Evolutionary conservation across 2,888 invertebrate species (phyloP).

Genomic region (Tricholauxania praeusta): DNA sequence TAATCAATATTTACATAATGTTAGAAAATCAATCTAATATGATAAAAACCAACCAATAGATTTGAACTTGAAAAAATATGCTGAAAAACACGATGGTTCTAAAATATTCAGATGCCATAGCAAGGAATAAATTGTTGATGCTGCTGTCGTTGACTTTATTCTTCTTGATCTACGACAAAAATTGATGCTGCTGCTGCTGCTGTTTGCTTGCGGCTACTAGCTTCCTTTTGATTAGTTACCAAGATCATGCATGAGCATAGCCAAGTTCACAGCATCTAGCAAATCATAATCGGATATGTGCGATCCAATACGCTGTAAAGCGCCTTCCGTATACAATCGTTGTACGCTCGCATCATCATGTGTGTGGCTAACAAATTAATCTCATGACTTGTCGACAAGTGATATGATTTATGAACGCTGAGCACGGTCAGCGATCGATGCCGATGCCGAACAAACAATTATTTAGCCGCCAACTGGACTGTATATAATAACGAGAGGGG

Average conservation of each 20-base stretch:
- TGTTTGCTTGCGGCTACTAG: slow-evolving; percentile 5
- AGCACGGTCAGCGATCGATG: slow-evolving; percentile 57
- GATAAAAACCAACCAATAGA: too few relatives aligned
- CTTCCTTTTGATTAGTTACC: slow-evolving; percentile 15
- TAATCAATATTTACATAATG: too few relatives aligned
- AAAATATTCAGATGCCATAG: too few relatives aligned
- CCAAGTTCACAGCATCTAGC: background rate
- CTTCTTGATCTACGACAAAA: too few relatives aligned
- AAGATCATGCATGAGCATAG: background rate
- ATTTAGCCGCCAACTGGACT: background rate
- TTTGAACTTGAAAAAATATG: too few relatives aligned
- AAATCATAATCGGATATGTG: background rate
- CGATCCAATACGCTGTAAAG: background rate
- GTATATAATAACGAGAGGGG: background rate
- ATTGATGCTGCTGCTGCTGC: too few relatives aligned
- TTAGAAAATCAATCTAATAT: too few relatives aligned
- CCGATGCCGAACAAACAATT: background rate
- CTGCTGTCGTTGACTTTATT: too few relatives aligned
- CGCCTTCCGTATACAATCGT: slow-evolving; percentile 21
- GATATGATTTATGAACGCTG: slow-evolving; percentile 66
- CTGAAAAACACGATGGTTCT: too few relatives aligned
- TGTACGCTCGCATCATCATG: slow-evolving; percentile 42
- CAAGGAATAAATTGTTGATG: too few relatives aligned
- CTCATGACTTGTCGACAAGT: slow-evolving; percentile 62
- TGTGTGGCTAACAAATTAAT: slow-evolving; percentile 46